Percentiles rank a stretch among this genome's conserved stretches.
phyloP scores from a whole-genome alignment of 2,888 invertebrate genomes.

The Spicauda simplicius region DNA sequence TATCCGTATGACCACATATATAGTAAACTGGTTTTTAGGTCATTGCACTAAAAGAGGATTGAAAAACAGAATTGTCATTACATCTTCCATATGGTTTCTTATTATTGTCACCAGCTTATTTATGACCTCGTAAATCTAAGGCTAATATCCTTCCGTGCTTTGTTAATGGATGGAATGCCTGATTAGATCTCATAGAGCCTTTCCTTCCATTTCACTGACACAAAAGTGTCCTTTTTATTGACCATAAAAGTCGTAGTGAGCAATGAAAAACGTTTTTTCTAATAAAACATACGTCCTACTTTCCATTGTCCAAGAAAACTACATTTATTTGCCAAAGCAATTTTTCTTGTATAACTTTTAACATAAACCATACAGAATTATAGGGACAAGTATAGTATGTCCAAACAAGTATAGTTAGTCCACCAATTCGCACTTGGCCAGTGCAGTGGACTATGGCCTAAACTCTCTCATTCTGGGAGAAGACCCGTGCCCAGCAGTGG shows the following conservation, averaged over 20 bases:
- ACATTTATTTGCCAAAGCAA: background rate
- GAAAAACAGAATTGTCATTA: background rate
- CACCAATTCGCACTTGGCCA: no score
- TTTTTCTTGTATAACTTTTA: background rate
- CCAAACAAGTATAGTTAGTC: no score
- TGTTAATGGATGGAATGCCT: conserved; percentile 17
- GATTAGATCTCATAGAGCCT: conserved; percentile 20
- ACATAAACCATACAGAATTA: no score
- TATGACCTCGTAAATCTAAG: conserved; percentile 13
- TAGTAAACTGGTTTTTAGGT: background rate
- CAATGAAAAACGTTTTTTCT: conserved; percentile 31
- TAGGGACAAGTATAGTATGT: no score
- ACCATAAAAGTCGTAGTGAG: conserved; percentile 31
- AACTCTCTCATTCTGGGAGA: no score
- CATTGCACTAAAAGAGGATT: background rate
- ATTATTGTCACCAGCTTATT: background rate
- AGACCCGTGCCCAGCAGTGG: no score
- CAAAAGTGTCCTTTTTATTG: conserved; percentile 32
- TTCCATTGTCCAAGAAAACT: conserved; percentile 6
- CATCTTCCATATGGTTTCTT: background rate
- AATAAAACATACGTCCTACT: conserved; percentile 25
- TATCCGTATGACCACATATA: no score
- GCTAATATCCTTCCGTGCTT: conserved; percentile 7
- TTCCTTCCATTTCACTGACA: conserved; percentile 10
- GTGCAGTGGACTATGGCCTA: no score